Evolutionary conservation across 1,140 invertebrate genomes (phyloP).

Genomic region (Zaprionus camerounensis): DNA sequence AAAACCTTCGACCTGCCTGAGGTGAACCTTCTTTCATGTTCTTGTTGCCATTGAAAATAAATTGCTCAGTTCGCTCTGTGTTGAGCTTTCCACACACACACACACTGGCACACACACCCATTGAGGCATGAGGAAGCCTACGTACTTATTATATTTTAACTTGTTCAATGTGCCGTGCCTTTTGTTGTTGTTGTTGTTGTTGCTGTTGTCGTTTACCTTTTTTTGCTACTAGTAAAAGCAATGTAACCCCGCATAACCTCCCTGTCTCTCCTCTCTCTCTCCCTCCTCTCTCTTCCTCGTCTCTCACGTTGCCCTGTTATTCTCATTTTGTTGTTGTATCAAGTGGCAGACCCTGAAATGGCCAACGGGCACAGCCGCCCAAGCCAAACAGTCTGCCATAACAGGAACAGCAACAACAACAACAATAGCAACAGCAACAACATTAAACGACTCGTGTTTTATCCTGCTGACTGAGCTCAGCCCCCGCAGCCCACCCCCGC

Average conservation of each 20-base stretch:
- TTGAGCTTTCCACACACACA: background rate
- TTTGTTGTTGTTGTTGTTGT: slow-evolving; percentile 28
- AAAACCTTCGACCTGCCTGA: slow-evolving; percentile 13
- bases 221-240: slow-evolving; percentile 28
- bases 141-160: slow-evolving; percentile 76
- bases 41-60: slow-evolving; percentile 27
- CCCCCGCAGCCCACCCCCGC: background rate
- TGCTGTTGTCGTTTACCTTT: slow-evolving; percentile 8
- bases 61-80: slow-evolving; percentile 11
- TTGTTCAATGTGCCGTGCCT: slow-evolving; percentile 71
- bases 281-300: background rate
- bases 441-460: slow-evolving; percentile 74
- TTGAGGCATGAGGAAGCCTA: slow-evolving; percentile 38
- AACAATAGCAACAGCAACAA: slow-evolving; percentile 19
- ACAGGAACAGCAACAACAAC: slow-evolving; percentile 27
- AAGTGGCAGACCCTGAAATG: slow-evolving; percentile 59
- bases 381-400: background rate
- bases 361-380: slow-evolving; percentile 50
- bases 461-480: slow-evolving; percentile 71
- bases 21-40: slow-evolving; percentile 18
- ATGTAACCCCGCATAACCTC: background rate
- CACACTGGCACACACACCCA: slow-evolving; percentile 1
- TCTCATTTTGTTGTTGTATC: slow-evolving; percentile 40
- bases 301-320: slow-evolving; percentile 10
- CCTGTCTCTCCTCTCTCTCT: background rate